phyloP scores from a whole-genome alignment of 2,113 vertebrate genomes.

The Plecotus auritus region DNA sequence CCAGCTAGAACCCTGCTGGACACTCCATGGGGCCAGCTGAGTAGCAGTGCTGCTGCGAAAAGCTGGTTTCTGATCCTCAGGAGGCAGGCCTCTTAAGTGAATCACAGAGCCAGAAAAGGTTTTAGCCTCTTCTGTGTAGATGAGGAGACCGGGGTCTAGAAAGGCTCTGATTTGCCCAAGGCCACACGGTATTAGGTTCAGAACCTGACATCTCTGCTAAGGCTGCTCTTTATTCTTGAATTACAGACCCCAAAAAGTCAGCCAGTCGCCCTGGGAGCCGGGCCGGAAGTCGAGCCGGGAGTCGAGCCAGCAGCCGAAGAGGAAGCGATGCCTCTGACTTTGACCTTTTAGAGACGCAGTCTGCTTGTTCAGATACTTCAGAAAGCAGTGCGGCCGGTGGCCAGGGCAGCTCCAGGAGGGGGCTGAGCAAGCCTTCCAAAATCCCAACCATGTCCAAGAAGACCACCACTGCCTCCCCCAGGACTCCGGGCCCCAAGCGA shows the following conservation, averaged over 20 bases:
- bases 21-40: not conserved
- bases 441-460: slow-evolving; percentile 99
- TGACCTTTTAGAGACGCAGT: slow-evolving; percentile 93
- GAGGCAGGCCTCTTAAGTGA: not conserved
- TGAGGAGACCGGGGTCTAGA: not conserved
- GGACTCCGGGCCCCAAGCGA: slow-evolving; percentile 89
- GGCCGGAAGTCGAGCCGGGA: slow-evolving; percentile 87
- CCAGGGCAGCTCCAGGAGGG: slow-evolving; percentile 82
- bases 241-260: slow-evolving; percentile 90
- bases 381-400: slow-evolving; percentile 89
- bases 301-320: slow-evolving; percentile 92
- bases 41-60: not conserved
- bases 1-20: not conserved
- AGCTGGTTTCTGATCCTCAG: not conserved
- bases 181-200: not conserved
- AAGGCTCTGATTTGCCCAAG: not conserved
- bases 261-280: slow-evolving; percentile 91
- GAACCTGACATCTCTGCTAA: not conserved
- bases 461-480: slow-evolving; percentile 85
- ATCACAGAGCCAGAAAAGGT: not conserved
- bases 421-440: slow-evolving; percentile 91
- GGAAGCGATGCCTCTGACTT: slow-evolving; percentile 98
- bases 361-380: slow-evolving; percentile 94
- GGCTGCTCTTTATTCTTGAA: slow-evolving; percentile 29
- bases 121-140: not conserved